phyloP scores from a whole-genome alignment of 2,797 vertebrate genomes.

The Propithecus perrieri region DNA sequence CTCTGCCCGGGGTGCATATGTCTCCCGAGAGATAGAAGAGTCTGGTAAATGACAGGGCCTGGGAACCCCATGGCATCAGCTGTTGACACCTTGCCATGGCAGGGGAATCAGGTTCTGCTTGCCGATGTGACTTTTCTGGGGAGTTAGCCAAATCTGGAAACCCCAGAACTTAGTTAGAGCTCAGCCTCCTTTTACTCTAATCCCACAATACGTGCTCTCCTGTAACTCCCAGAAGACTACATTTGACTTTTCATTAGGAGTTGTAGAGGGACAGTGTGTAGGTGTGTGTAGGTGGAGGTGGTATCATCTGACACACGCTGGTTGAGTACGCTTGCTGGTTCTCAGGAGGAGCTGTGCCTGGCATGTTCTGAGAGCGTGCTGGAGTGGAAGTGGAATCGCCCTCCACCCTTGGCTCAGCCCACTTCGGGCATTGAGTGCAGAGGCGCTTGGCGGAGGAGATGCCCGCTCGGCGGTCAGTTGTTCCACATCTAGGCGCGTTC shows the following conservation, averaged over 20 bases:
- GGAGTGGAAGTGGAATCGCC: neutral
- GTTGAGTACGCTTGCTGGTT: neutral
- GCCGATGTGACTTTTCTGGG: neutral
- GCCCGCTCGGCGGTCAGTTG: rapidly evolving
- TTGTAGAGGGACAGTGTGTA: neutral
- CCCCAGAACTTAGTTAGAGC: constrained; percentile 38
- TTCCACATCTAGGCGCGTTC: neutral
- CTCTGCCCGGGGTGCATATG: neutral
- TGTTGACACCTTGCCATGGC: neutral
- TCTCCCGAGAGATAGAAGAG: neutral
- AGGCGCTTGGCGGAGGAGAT: neutral
- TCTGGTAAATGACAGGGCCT: neutral
- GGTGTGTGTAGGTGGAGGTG: too few relatives aligned
- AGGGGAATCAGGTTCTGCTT: neutral
- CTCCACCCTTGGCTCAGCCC: neutral
- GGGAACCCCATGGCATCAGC: neutral
- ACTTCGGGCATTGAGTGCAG: neutral
- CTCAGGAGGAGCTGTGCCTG: neutral
- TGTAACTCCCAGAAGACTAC: neutral
- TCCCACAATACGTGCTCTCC: constrained; percentile 35
- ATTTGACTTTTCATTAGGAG: neutral
- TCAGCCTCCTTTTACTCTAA: constrained; percentile 50
- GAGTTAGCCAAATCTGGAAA: neutral
- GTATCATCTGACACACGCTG: neutral
- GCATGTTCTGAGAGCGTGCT: neutral